Base-by-base conservation (phyloP, 2,113 vertebrate genomes). In the Limanda limanda region DNA sequence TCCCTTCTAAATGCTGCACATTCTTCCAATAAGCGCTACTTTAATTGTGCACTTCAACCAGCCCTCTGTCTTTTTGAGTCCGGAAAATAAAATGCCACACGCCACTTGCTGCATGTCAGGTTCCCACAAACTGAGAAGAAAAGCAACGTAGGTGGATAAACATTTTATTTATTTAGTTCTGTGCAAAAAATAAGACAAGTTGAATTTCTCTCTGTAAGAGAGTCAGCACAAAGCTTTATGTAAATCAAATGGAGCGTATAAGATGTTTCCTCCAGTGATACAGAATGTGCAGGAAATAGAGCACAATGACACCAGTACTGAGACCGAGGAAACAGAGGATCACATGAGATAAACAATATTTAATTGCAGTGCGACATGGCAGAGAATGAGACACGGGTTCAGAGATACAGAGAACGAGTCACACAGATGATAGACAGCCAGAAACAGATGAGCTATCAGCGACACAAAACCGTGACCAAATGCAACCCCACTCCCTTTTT, bases 11-110 rank as follows among this genome's bases (percentile, higher is more conserved):
- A 82, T 52, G 58, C 77, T 74, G 57, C 47, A 65, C 69, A 76
- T 77, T 82, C 74, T 63, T 57, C 68, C 37, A 45, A 51, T 76
- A 83, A 76, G 72, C n/a, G 9, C 55, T 55, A 59, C 27, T 65
- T 82, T 86, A 86, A 88, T 87, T 89, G 74, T 78, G 68, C 74
- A 77, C 76, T 84, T 54, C 72, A 76, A 68, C 55, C 60, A 84
- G 82, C 48, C 80, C 74, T 57, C 57, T 77, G 71, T 80, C 82
- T 76, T 47, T 83, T 13, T 56, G 61, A 80, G 76, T 63, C 35
- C 64, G 48, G 15, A 74, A 62, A 74, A 62, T 69, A 83, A 88
- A 88, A 88, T 86, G 76, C 71, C 81, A 87, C 27, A 47, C 73
- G 75, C 61, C 62, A 62, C 79, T 83, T 69, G 69, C 59, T 70